Conservation (phyloP, 2,888 invertebrate species). For the Hydrotaea diabolus region DNA sequence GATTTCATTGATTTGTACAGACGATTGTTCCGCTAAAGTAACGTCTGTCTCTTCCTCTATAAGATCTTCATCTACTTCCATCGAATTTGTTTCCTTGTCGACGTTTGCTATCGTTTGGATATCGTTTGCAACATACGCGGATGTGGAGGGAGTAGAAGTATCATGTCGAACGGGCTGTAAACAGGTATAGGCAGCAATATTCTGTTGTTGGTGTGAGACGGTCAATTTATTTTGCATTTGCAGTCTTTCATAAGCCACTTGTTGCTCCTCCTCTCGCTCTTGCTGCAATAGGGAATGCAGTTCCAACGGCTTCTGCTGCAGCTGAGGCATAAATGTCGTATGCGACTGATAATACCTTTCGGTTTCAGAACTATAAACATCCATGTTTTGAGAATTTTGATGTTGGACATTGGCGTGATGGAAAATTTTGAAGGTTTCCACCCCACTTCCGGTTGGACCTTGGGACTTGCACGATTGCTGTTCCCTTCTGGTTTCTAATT, state of each 20-base stretch:
- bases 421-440: slow-evolving; percentile 70
- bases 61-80: slow-evolving; percentile 47
- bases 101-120: not conserved
- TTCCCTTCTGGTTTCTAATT: slow-evolving; percentile 77
- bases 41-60: slow-evolving; percentile 28
- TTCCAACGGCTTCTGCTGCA: slow-evolving; percentile 71
- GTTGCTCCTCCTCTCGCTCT: slow-evolving; percentile 76
- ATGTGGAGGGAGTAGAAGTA: not conserved
- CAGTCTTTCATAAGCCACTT: slow-evolving; percentile 74
- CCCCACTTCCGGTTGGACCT: not conserved
- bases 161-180: slow-evolving; percentile 40
- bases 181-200: slow-evolving; percentile 50
- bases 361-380: slow-evolving; percentile 26
- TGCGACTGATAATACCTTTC: slow-evolving; percentile 49
- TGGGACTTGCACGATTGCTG: slow-evolving; percentile 70
- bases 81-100: not conserved
- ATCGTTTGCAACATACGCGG: not conserved
- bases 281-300: slow-evolving; percentile 76
- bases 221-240: slow-evolving; percentile 67
- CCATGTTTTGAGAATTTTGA: slow-evolving; percentile 52
- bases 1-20: slow-evolving; percentile 86
- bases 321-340: slow-evolving; percentile 35
- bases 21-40: slow-evolving; percentile 51
- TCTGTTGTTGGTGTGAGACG: slow-evolving; percentile 52
- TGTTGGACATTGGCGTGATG: slow-evolving; percentile 51